phyloP scores from a whole-genome alignment of 2,888 invertebrate genomes.

The Drosophila cognata region DNA sequence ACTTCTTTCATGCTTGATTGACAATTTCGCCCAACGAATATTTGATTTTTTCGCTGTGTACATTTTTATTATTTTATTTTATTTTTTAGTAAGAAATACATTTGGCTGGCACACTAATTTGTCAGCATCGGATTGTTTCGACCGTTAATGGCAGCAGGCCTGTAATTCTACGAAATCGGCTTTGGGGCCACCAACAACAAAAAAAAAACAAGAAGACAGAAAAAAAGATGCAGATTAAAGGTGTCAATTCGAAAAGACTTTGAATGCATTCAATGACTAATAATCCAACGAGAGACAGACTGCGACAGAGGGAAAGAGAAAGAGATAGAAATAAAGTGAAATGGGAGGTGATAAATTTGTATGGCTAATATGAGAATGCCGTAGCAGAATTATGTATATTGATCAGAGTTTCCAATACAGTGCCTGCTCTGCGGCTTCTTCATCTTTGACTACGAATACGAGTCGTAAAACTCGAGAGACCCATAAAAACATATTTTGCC shows the following conservation, averaged over 20 bases:
- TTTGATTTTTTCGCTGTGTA: background rate
- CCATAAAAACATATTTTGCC: constrained; percentile 48
- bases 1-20: background rate
- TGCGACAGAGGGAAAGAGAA: constrained; percentile 3
- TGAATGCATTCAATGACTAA: constrained; percentile 77
- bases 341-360: constrained; percentile 63
- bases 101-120: constrained; percentile 65
- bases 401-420: constrained; percentile 44
- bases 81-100: constrained; percentile 1
- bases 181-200: constrained; percentile 45
- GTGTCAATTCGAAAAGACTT: constrained; percentile 77
- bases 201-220: background rate
- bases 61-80: background rate
- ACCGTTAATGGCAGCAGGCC: constrained; percentile 17
- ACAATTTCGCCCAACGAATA: background rate
- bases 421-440: background rate
- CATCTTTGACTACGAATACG: background rate
- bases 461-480: constrained; percentile 51
- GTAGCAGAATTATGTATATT: constrained; percentile 66
- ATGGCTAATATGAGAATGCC: constrained; percentile 60
- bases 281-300: constrained; percentile 41
- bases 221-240: constrained; percentile 46
- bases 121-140: constrained; percentile 57
- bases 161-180: constrained; percentile 79
- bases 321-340: constrained; percentile 21